phyloP scores from a whole-genome alignment of 2,888 invertebrate species.

The Pseudococcus viburni region DNA sequence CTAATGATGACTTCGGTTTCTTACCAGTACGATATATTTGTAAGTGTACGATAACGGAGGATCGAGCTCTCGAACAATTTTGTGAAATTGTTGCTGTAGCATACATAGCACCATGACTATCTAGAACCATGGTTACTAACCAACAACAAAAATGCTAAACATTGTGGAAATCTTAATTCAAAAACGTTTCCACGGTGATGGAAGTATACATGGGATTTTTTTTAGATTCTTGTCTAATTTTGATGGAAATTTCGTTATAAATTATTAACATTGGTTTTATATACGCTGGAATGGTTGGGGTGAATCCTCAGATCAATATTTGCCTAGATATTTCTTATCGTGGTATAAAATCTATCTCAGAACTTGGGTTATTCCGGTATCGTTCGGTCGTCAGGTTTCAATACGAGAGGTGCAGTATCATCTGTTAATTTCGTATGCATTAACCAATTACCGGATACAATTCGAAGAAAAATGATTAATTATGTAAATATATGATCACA shows the following conservation, averaged over 20 bases:
- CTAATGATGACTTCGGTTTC: neutral
- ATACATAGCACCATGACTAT: constrained; percentile 19
- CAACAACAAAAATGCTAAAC: constrained; percentile 54
- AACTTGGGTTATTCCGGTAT: neutral
- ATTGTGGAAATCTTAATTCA: constrained; percentile 50
- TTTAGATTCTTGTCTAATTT: constrained; percentile 38
- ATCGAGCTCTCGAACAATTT: neutral
- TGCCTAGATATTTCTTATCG: neutral
- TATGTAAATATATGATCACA: constrained; percentile 51
- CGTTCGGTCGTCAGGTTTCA: neutral
- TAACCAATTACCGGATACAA: constrained; percentile 52
- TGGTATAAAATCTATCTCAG: neutral
- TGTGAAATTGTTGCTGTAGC: constrained; percentile 30
- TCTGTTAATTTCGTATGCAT: neutral
- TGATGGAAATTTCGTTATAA: constrained; percentile 47
- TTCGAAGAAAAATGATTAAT: constrained; percentile 51
- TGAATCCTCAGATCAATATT: constrained; percentile 33
- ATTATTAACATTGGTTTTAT: constrained; percentile 32
- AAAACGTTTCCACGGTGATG: constrained; percentile 57
- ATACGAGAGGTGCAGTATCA: neutral
- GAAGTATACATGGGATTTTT: constrained; percentile 53
- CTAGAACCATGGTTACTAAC: constrained; percentile 52
- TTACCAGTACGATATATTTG: neutral
- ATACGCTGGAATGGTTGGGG: neutral
- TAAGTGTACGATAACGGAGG: neutral